These are phyloP conservation scores for Pristiophorus japonicus DNA, from an alignment of 2,113 vertebrate genomes.

Conservation along the genomic window DNA sequence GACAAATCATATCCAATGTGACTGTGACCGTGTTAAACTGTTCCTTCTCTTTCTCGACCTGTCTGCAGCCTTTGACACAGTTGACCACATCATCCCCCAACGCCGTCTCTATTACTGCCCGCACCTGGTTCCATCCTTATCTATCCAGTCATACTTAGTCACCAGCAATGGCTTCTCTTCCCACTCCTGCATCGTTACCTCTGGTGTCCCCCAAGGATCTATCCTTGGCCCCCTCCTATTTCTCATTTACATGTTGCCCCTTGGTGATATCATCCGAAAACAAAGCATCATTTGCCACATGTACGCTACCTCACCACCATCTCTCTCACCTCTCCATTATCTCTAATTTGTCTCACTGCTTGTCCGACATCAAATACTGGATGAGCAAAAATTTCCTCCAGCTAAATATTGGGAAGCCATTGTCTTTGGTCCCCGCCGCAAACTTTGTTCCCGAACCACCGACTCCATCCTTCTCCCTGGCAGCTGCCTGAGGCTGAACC, in stretches of 20 bases:
- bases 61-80: not conserved
- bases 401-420: too few species aligned
- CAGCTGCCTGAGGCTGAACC: not conserved
- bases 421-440: too few species aligned
- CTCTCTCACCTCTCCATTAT: not conserved
- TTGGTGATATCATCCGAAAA: not conserved
- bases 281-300: not conserved
- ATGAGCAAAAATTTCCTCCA: not conserved
- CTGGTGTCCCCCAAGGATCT: not conserved
- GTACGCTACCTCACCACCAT: not conserved
- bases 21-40: not conserved
- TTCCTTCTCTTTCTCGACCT: not conserved
- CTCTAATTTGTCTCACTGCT: not conserved
- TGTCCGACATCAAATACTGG: not conserved
- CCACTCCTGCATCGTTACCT: not conserved
- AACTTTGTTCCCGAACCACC: not conserved
- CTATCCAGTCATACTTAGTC: not conserved
- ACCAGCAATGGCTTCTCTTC: not conserved
- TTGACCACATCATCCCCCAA: not conserved
- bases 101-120: not conserved
- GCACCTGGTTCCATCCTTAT: not conserved
- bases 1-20: not conserved
- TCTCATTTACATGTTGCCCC: not conserved
- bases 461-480: not conserved
- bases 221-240: not conserved